Conservation (phyloP, 2,888 invertebrate genomes). For the Calliopum simillimum region DNA sequence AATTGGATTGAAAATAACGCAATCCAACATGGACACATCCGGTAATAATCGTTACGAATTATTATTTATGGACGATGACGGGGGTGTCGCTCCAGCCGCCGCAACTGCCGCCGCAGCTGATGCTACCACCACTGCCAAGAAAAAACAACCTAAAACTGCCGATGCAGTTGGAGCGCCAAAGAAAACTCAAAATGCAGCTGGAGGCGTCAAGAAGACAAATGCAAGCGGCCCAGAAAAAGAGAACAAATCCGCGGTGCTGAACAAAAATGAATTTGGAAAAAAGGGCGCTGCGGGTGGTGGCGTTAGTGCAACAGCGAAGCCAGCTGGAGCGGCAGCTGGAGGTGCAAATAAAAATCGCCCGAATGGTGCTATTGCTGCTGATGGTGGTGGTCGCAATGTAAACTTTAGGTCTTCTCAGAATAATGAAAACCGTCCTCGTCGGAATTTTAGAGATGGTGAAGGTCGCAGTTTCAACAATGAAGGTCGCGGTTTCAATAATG, state of each 20-base stretch:
- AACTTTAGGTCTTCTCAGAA: conserved; percentile 43
- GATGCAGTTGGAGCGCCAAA: conserved; percentile 34
- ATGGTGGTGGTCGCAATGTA: conserved; percentile 24
- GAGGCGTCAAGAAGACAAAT: conserved; percentile 42
- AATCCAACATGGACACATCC: conserved; percentile 57
- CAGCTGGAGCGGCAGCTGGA: neutral
- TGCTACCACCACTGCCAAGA: conserved; percentile 45
- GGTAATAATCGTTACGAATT: conserved; percentile 64
- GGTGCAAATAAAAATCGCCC: neutral
- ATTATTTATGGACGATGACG: conserved; percentile 64
- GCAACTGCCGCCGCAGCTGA: conserved; percentile 21
- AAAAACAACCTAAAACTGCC: conserved; percentile 50
- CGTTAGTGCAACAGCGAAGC: conserved; percentile 5
- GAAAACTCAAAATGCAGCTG: neutral
- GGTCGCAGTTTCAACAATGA: conserved; percentile 60
- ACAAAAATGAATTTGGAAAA: conserved; percentile 50
- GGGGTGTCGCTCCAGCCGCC: conserved; percentile 33
- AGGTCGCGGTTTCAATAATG: conserved; percentile 49
- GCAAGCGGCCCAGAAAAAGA: conserved; percentile 57
- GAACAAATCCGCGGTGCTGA: conserved; percentile 59
- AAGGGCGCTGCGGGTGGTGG: conserved; percentile 36
- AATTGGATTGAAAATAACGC: neutral
- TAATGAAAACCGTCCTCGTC: conserved; percentile 71
- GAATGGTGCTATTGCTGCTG: neutral
- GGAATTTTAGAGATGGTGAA: conserved; percentile 71